Evolutionary conservation across 2,888 invertebrate genomes (phyloP).

Genomic region (Agrotis segetum): DNA sequence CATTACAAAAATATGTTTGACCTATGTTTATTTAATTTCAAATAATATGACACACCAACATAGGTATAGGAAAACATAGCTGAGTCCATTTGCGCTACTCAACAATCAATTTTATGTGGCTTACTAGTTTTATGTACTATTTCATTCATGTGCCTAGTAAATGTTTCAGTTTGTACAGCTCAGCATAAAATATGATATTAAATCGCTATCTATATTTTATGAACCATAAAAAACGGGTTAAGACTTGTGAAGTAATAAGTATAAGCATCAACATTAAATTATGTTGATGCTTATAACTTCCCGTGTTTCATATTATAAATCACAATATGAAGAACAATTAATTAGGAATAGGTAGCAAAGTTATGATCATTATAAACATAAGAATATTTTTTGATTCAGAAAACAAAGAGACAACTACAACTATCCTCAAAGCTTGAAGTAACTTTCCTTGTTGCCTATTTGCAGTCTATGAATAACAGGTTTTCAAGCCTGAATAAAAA

Average conservation of each 20-base stretch:
- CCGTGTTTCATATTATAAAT: background rate
- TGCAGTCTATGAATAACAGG: background rate
- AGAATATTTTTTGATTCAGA: background rate
- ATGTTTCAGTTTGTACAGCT: slow-evolving; percentile 10
- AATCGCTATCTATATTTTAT: slow-evolving; percentile 38
- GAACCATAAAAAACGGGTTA: slow-evolving; percentile 26
- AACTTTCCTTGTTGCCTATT: background rate
- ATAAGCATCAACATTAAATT: no score
- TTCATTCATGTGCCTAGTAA: slow-evolving; percentile 1
- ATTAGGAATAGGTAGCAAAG: slow-evolving; percentile 5
- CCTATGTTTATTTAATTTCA: background rate
- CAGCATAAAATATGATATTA: slow-evolving; percentile 36
- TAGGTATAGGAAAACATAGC: background rate
- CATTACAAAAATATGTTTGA: background rate
- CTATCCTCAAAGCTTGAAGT: background rate
- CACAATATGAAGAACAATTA: background rate
- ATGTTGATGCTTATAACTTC: background rate
- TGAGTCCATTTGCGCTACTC: background rate
- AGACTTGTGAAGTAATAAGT: slow-evolving; percentile 8
- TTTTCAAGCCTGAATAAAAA: background rate
- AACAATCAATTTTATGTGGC: background rate
- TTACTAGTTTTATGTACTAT: background rate
- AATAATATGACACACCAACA: no score
- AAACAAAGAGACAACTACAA: background rate
- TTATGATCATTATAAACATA: no score